These are phyloP conservation scores for Helleia helle DNA, from an alignment of 2,888 invertebrate species.

Conservation along the genomic window DNA sequence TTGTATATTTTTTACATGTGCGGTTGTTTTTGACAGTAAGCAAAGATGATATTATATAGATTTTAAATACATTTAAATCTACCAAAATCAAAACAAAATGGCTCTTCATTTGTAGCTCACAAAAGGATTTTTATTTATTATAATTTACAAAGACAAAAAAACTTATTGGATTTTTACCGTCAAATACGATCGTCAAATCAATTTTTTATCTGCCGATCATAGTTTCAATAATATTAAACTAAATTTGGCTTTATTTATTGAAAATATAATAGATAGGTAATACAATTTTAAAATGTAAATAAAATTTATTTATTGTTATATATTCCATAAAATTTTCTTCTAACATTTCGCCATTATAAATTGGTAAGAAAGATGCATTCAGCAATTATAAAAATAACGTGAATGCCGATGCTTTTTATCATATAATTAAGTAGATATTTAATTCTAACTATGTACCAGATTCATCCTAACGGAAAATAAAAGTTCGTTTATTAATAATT, in stretches of 20 bases:
- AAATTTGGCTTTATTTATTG: conserved; percentile 38
- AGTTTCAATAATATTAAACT: conserved; percentile 24
- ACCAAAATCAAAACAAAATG: too few species aligned
- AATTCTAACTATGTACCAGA: conserved; percentile 23
- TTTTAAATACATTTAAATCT: too few species aligned
- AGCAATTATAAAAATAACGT: conserved; percentile 46
- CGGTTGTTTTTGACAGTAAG: not conserved
- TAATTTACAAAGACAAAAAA: too few species aligned
- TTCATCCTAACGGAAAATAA: not conserved
- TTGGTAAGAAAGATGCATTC: conserved; percentile 61
- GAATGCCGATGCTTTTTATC: conserved; percentile 63
- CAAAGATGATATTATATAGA: too few species aligned
- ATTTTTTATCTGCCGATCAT: conserved; percentile 8
- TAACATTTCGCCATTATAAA: conserved; percentile 68
- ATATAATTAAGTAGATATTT: conserved; percentile 42
- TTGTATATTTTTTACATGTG: not conserved
- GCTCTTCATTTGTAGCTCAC: too few species aligned
- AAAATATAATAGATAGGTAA: conserved; percentile 63
- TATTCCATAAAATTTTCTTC: conserved; percentile 68
- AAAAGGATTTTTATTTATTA: too few species aligned
- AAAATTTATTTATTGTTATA: conserved; percentile 73
- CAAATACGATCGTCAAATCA: not conserved
- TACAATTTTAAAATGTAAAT: conserved; percentile 68
- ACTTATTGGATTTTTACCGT: too few species aligned
- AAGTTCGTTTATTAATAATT: conserved; percentile 38